phyloP scores from a whole-genome alignment of 1,140 invertebrate species.

The Hyphantria cunea region DNA sequence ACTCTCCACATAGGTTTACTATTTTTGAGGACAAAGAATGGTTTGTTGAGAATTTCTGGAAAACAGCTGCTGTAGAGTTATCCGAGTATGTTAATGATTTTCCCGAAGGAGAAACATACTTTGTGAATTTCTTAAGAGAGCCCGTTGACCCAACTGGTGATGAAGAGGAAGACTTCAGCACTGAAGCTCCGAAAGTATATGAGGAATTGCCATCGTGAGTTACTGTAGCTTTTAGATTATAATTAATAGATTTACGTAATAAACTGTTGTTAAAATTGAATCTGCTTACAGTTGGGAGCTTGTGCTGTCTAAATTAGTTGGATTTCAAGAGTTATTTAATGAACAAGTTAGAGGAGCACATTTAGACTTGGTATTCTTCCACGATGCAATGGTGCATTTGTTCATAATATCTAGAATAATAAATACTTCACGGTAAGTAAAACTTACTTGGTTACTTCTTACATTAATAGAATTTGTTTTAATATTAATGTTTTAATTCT shows the following conservation, averaged over 20 bases:
- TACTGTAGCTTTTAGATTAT: background rate
- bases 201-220: conserved; percentile 89
- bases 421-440: conserved; percentile 84
- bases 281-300: conserved; percentile 82
- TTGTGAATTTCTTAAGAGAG: conserved; percentile 93
- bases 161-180: conserved; percentile 91
- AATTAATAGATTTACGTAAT: too few species aligned
- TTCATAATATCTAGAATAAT: conserved; percentile 93
- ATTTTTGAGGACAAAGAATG: conserved; percentile 85
- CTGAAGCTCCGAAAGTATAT: conserved; percentile 93
- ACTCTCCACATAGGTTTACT: conserved; percentile 82
- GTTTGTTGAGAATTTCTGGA: conserved; percentile 84
- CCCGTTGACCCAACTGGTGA: conserved; percentile 92
- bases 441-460: background rate
- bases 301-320: conserved; percentile 83
- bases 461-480: too few species aligned
- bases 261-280: too few species aligned
- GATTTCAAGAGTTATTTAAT: conserved; percentile 90
- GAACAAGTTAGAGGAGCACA: conserved; percentile 88
- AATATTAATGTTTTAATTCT: conserved; percentile 7
- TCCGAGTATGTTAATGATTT: conserved; percentile 77
- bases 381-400: conserved; percentile 92
- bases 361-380: conserved; percentile 94
- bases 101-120: conserved; percentile 85
- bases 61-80: conserved; percentile 82